Evolutionary conservation across 2,113 vertebrate genomes (phyloP), one percentile per base, ranked within the genome.

Genomic region (Fregata magnificens): DNA sequence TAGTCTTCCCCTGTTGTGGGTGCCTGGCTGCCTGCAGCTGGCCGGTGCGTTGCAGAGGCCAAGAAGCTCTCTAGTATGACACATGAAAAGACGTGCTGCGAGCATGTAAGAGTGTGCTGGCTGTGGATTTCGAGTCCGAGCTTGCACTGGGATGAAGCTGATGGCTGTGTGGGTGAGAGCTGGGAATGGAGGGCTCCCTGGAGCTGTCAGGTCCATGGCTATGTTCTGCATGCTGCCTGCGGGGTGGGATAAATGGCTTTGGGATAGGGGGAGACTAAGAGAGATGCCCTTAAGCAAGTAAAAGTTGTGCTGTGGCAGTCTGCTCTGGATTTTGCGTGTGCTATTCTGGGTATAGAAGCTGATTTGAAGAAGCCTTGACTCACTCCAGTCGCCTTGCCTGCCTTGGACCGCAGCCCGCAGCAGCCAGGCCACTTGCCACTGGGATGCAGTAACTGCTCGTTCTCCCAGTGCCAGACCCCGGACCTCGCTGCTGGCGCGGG

Each of bases 371-470:
- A 50, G 28, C n/a, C 16, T 70, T 38, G 28, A 11, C 34, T 72
- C 0, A 1, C 36, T 53, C 16, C n/a, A 6, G 28, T 17, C 1
- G 1, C 52, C 31, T 53, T 34, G n/a, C 20, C 28, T 49, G 32
- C 67, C 28, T 40, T 88, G 62, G 36, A 21, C 32, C 3, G 0
- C 63, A 82, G 42, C 36, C 65, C 1, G 1, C 53, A 40, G 59
- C 36, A 65, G 38, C 38, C 0, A 3, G 55, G 66, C 56, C 16
- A 12, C 34, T 56, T 74, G 59, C 14, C 44, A 6, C 9, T 44
- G 44, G 72, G 31, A 69, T 38, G 61, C 31, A 28, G 38, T 13
- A 47, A 9, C 50, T 32, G 9, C 38, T 79, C 2, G 0, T 55
- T 40, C 55, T 53, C 25, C 50, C 22, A 5, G 22, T 31, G 40